A percentile compares a stretch with the other conserved stretches of the same genome.
phyloP scores from a whole-genome alignment of 2,888 invertebrate genomes.

The Ophioninae sp. region DNA sequence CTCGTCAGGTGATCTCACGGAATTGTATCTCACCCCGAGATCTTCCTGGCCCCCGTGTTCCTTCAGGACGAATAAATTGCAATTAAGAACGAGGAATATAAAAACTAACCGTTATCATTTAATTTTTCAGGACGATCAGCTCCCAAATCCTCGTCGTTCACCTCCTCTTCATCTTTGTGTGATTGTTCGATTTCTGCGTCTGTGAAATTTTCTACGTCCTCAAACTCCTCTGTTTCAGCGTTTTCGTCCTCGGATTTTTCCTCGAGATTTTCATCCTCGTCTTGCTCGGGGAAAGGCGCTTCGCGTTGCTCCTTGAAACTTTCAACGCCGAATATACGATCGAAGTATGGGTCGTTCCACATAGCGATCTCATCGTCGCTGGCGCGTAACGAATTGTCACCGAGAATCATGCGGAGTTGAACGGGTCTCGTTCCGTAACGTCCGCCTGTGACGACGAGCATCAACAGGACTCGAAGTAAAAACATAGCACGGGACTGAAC shows the following conservation, averaged over 20 bases:
- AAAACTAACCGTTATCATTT: constrained; percentile 73
- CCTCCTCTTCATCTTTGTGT: constrained; percentile 55
- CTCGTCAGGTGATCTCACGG: constrained; percentile 57
- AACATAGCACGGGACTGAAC: constrained; percentile 71
- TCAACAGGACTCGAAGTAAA: constrained; percentile 66
- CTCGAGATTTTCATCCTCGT: neutral
- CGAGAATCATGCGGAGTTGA: constrained; percentile 36
- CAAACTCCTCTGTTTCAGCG: constrained; percentile 19
- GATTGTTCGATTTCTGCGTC: neutral
- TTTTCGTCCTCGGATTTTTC: constrained; percentile 14
- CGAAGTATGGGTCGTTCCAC: constrained; percentile 61
- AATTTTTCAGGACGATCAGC: constrained; percentile 59
- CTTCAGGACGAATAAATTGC: neutral
- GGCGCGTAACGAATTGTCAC: constrained; percentile 29
- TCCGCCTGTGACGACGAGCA: constrained; percentile 63
- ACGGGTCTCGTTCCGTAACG: constrained; percentile 45
- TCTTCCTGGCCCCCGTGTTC: constrained; percentile 21
- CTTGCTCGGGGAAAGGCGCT: neutral
- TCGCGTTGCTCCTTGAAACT: neutral
- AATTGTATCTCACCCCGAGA: constrained; percentile 19
- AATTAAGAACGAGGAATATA: neutral
- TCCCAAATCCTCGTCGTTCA: constrained; percentile 64
- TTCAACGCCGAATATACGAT: constrained; percentile 39
- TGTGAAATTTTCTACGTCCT: neutral
- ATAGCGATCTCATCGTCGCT: constrained; percentile 43